phyloP scores from a whole-genome alignment of 1,140 invertebrate genomes.

The Asobara japonica region DNA sequence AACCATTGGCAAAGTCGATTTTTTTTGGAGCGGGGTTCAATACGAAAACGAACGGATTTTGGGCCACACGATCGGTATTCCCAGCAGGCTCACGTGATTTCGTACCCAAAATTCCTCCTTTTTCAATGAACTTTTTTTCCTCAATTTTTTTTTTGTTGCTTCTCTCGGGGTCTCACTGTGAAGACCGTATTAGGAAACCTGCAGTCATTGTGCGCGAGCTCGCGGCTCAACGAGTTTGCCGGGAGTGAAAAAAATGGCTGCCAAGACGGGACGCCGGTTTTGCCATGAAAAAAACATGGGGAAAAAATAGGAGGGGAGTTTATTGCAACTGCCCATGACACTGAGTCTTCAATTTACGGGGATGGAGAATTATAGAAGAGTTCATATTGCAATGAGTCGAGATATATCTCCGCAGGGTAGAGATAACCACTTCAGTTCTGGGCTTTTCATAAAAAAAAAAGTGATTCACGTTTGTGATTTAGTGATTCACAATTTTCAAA shows the following conservation, averaged over 20 bases:
- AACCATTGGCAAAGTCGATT: too few species aligned
- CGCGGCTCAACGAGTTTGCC: constrained; percentile 34
- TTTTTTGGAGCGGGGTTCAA: too few species aligned
- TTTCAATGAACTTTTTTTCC: constrained; percentile 34
- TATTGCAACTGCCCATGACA: not conserved
- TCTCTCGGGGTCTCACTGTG: constrained; percentile 23
- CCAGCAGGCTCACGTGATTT: not conserved
- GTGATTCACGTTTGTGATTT: too few species aligned
- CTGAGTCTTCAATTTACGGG: not conserved
- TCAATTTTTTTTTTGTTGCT: constrained; percentile 43
- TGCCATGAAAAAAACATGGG: not conserved
- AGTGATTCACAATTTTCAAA: too few species aligned
- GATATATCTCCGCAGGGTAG: not conserved
- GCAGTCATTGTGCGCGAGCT: constrained; percentile 53
- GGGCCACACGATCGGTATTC: not conserved
- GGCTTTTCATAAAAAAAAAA: too few species aligned
- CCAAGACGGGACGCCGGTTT: constrained; percentile 25
- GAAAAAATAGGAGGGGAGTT: not conserved
- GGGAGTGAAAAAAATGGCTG: constrained; percentile 28
- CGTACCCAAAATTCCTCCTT: constrained; percentile 32
- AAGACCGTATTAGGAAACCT: constrained; percentile 59
- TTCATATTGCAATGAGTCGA: not conserved
- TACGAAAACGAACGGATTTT: too few species aligned
- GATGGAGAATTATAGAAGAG: not conserved
- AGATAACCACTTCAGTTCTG: too few species aligned